Evolutionary conservation across 2,113 vertebrate genomes (phyloP).

Genomic region (Antechinus stuartii): DNA sequence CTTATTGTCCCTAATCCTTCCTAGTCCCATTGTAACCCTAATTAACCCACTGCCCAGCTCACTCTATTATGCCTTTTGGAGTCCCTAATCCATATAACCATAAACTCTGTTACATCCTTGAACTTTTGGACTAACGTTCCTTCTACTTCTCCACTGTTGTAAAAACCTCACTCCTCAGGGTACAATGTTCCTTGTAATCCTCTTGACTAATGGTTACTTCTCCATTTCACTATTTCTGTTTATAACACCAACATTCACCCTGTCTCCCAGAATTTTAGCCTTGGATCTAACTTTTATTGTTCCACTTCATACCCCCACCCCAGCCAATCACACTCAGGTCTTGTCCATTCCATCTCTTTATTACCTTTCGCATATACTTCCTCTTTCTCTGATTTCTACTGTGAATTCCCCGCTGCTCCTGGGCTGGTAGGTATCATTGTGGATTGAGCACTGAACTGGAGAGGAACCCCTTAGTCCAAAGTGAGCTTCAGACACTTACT

Average conservation of each 20-base stretch:
- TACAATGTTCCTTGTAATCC: neutral
- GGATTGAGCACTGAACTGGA: too few relatives aligned
- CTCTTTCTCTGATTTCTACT: neutral
- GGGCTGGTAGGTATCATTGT: neutral
- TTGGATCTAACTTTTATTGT: neutral
- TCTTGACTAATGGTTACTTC: neutral
- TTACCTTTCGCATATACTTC: neutral
- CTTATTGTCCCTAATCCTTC: neutral
- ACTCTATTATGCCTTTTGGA: neutral
- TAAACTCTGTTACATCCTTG: neutral
- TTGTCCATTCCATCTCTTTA: neutral
- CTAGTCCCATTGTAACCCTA: neutral
- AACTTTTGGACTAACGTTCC: neutral
- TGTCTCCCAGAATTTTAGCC: neutral
- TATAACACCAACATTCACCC: neutral
- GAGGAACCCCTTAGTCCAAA: neutral
- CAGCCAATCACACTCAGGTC: neutral
- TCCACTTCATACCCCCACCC: neutral
- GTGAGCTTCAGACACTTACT: neutral
- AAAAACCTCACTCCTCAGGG: neutral
- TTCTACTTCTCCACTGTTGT: neutral
- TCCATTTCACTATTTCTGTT: neutral
- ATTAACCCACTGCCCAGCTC: neutral
- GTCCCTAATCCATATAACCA: neutral
- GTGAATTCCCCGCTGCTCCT: neutral